phyloP scores from a whole-genome alignment of 2,888 invertebrate genomes.

The Dicyrtomina minuta region DNA sequence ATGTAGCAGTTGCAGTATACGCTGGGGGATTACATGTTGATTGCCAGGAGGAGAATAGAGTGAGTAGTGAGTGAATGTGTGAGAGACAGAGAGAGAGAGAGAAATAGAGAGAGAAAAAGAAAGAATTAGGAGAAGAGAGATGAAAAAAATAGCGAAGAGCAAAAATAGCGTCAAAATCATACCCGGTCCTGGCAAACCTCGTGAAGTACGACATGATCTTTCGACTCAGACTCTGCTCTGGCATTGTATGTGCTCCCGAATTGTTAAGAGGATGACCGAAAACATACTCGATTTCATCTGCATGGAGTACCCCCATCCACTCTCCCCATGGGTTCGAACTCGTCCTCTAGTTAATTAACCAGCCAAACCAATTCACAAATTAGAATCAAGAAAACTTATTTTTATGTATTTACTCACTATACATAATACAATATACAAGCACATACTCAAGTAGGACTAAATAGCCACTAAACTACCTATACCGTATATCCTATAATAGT shows the following conservation, averaged over 20 bases:
- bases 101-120: background rate
- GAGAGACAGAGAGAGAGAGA: background rate
- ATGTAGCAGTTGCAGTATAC: background rate
- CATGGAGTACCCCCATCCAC: conserved; percentile 99
- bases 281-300: conserved; percentile 96
- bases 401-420: background rate
- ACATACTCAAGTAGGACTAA: no score
- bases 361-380: background rate
- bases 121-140: background rate
- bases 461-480: no score
- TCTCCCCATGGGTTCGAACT: conserved; percentile 93
- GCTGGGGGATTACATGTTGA: conserved; percentile 8
- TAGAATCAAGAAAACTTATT: background rate
- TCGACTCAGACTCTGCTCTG: conserved; percentile 82
- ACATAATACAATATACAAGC: no score
- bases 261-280: conserved; percentile 93
- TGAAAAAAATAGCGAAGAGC: background rate
- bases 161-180: conserved; percentile 57
- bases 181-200: conserved; percentile 92
- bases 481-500: no score
- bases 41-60: conserved; percentile 6
- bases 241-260: conserved; percentile 75
- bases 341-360: conserved; percentile 66
- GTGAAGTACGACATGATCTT: conserved; percentile 92
- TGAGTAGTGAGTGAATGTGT: conserved; percentile 1